phyloP scores from a whole-genome alignment of 2,888 invertebrate genomes.

The Schizaphis graminum region DNA sequence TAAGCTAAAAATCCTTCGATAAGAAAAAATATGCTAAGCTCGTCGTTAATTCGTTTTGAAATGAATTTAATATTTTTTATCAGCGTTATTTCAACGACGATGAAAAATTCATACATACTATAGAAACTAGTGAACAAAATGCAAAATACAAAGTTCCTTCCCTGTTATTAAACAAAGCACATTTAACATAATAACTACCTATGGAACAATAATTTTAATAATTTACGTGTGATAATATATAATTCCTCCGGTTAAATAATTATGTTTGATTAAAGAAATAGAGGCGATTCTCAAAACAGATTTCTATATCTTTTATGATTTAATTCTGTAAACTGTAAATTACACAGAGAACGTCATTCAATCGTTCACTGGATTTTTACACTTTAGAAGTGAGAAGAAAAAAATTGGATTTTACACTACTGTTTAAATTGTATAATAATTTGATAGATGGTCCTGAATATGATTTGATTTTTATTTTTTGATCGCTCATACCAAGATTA shows the following conservation, averaged over 20 bases:
- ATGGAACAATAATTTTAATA: background rate
- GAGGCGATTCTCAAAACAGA: background rate
- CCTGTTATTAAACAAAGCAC: background rate
- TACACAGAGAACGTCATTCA: background rate
- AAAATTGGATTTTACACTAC: background rate
- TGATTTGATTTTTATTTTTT: too few species aligned
- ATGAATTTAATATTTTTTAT: background rate
- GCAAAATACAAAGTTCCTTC: background rate
- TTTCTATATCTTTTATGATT: background rate
- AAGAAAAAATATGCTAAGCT: background rate
- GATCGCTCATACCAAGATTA: background rate
- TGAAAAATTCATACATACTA: background rate
- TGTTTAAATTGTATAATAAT: background rate
- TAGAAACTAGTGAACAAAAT: background rate
- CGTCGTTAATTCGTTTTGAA: background rate
- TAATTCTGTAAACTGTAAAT: background rate
- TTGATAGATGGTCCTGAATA: background rate
- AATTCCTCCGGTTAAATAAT: background rate
- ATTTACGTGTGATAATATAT: background rate
- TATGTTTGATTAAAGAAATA: background rate
- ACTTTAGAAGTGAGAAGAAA: background rate
- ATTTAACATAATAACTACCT: background rate
- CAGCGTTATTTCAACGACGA: background rate
- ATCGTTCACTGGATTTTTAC: background rate
- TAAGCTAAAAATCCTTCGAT: constrained; percentile 20